Conservation (phyloP, 1,140 invertebrate species). For the Melanaphis sacchari region DNA sequence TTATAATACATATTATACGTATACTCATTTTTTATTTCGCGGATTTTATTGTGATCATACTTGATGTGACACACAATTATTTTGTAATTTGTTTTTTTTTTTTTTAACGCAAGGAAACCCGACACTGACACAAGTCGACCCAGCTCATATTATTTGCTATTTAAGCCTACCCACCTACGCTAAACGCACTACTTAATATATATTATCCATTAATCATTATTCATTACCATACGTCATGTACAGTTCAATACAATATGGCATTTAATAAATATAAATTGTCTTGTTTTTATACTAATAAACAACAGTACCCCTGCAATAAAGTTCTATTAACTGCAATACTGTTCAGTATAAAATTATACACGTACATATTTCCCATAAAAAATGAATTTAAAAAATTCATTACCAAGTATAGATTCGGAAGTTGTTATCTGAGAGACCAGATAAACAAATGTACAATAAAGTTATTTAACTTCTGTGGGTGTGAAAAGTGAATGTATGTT, state of each 20-base stretch:
- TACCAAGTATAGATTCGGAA: neutral
- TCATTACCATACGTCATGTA: too few relatives aligned
- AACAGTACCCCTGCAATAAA: neutral
- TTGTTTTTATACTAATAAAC: neutral
- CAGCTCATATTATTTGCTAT: neutral
- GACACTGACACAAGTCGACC: conserved; percentile 42
- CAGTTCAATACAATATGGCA: neutral
- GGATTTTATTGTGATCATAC: neutral
- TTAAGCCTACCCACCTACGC: neutral
- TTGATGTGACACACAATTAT: conserved; percentile 24
- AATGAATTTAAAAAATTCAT: neutral
- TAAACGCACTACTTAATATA: neutral
- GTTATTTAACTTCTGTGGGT: conserved; percentile 44
- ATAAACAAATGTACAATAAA: neutral
- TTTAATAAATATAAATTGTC: neutral
- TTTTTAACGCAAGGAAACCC: conserved; percentile 11
- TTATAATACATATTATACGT: neutral
- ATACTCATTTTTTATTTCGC: neutral
- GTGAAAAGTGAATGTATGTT: conserved; percentile 34
- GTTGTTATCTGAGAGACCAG: neutral
- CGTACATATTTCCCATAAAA: neutral
- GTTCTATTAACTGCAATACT: neutral
- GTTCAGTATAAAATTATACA: neutral
- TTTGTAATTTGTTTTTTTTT: conserved; percentile 29
- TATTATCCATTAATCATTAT: neutral